Base-by-base conservation (phyloP, 2,888 invertebrate species). In the Drosophila subsilvestris region DNA sequence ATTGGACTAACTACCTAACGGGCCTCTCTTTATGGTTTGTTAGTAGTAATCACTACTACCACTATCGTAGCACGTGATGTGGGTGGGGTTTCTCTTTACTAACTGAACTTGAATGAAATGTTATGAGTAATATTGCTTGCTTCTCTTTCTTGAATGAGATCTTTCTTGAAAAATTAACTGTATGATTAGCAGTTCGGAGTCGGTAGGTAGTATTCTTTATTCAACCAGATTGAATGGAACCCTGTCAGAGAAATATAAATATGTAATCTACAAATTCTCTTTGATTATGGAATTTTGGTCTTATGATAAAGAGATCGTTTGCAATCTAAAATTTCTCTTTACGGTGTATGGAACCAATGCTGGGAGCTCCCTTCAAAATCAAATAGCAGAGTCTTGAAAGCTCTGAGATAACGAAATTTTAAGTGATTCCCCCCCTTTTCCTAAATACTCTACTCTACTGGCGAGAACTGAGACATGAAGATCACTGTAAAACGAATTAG, bases 21-120 rank as follows among this genome's bases (percentile, higher is more conserved):
- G 14, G 47, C 22, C 14, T 22, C 68, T 67, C 51, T 67, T 50
- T 42, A 9, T n/a, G 2, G 37, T 37, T n/a, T n/a, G 37, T n/a
- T n/a, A 37, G 37, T 1, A 6, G 6, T 14, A 14, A 37, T 14
- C 6, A 5, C n/a, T 4, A 10, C 5, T 27, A 14, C 6, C 12
- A 10, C 37, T 29, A n/a, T 22, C 2, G 1, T 27, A 12, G 12
- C 68, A 58, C 57, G 57, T 57, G 57, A 51, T 67, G 10, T 14
- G 14, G 14, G 10, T 17, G 20, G 47, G 37, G 10, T 42, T 50
- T n/a, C 55, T 67, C 44, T 65, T 50, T 18, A n/a, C 14, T 7
- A 37, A 45, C 14, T 25, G 43, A 4, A 9, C 1, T 44, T 49
- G 14, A 49, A 29, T 62, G 10, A 67, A 45, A 9, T 29, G 44